Evolutionary conservation across 1,140 invertebrate species (phyloP).

Genomic region (Formica exsecta): DNA sequence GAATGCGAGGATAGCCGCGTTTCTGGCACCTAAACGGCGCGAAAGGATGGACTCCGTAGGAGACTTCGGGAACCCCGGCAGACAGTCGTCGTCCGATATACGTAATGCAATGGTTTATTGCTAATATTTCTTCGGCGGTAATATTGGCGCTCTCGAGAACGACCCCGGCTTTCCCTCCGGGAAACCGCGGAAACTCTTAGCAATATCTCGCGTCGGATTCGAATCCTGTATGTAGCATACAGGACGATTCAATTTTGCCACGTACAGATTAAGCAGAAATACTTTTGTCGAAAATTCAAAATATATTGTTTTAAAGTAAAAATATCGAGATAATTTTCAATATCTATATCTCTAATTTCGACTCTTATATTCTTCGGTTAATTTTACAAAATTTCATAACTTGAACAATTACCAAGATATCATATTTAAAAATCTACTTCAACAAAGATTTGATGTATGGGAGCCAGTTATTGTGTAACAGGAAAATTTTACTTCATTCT

Average conservation of each 20-base stretch:
- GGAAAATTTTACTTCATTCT: not conserved
- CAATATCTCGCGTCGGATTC: conserved; percentile 19
- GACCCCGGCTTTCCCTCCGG: conserved; percentile 32
- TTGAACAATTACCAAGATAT: not conserved
- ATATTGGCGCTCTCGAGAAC: conserved; percentile 65
- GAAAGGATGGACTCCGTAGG: conserved; percentile 58
- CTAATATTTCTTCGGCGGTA: conserved; percentile 73
- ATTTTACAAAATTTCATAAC: not conserved
- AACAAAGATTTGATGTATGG: not conserved
- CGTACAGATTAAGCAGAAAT: not conserved
- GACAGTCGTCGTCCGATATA: conserved; percentile 41
- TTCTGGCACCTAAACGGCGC: conserved; percentile 70
- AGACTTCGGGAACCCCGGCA: conserved; percentile 23
- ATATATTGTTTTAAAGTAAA: not conserved
- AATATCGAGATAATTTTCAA: not conserved
- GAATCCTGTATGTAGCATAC: not conserved
- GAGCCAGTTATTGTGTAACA: not conserved
- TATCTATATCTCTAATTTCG: not conserved
- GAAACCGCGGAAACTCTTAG: conserved; percentile 43
- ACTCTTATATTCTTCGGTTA: not conserved
- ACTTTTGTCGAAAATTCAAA: not conserved
- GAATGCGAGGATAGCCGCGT: conserved; percentile 63
- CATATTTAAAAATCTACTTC: not conserved
- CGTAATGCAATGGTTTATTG: conserved; percentile 73
- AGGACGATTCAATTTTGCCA: conserved; percentile 5